Conservation (phyloP, 2,888 invertebrate genomes). For the Melieria crassipennis region DNA sequence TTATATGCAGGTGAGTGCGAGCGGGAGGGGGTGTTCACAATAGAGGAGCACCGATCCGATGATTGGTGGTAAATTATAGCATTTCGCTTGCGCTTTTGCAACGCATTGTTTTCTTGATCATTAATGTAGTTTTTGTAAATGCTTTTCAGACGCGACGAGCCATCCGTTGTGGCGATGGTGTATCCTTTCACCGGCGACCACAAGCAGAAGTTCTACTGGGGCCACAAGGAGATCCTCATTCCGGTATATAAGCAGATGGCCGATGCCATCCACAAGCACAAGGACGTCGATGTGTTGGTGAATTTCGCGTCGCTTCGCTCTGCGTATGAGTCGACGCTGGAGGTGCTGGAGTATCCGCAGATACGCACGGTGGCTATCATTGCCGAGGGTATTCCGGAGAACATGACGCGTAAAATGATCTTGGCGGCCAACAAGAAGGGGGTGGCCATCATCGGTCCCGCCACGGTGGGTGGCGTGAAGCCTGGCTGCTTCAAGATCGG, state of each 20-base stretch:
- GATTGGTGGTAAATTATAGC: background rate
- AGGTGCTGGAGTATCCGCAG: conserved; percentile 93
- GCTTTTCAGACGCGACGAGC: conserved; percentile 85
- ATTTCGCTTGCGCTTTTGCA: background rate
- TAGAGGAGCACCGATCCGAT: background rate
- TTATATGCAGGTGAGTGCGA: conserved; percentile 63
- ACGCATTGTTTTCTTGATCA: background rate
- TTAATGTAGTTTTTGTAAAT: background rate
- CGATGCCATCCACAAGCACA: conserved; percentile 94
- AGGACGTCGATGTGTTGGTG: conserved; percentile 93
- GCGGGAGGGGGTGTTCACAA: background rate
- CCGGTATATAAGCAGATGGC: conserved; percentile 97
- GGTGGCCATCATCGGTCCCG: conserved; percentile 90
- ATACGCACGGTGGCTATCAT: conserved; percentile 97
- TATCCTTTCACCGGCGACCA: conserved; percentile 99
- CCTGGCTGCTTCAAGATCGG: conserved; percentile 99
- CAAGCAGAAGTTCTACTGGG: conserved; percentile 99
- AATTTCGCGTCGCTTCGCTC: conserved; percentile 98
- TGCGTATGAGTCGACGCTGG: conserved; percentile 95
- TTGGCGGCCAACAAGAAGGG: conserved; percentile 84
- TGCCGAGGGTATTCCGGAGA: conserved; percentile 99
- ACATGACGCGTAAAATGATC: conserved; percentile 94
- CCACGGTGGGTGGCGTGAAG: conserved; percentile 97
- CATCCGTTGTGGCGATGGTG: conserved; percentile 95
- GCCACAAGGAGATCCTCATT: conserved; percentile 95